Evolutionary conservation across 2,888 invertebrate species (phyloP).

Genomic region (Diloba caeruleocephala): DNA sequence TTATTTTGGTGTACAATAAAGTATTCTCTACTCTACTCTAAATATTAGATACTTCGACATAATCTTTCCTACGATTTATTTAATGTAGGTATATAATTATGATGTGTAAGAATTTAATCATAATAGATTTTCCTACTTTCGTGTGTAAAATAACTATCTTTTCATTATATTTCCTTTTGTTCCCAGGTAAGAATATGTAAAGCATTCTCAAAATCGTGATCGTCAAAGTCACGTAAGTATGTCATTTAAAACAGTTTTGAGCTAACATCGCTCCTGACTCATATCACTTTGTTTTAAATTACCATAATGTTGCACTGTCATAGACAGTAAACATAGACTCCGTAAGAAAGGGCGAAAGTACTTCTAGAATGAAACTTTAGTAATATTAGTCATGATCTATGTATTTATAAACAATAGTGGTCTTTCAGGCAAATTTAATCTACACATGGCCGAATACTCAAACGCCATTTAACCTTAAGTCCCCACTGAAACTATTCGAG

Average conservation of each 20-base stretch:
- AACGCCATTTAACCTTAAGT: too few species aligned
- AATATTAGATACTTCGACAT: background rate
- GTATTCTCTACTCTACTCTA: too few species aligned
- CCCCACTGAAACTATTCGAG: too few species aligned
- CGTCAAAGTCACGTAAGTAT: slow-evolving; percentile 6
- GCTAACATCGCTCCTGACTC: slow-evolving; percentile 6
- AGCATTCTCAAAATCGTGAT: slow-evolving; percentile 36
- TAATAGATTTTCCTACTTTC: background rate
- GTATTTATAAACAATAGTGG: too few species aligned
- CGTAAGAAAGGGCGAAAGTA: too few species aligned
- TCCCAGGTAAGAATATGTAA: slow-evolving; percentile 36
- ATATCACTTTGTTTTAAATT: background rate
- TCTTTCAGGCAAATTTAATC: too few species aligned
- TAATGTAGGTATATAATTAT: background rate
- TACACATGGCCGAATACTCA: too few species aligned
- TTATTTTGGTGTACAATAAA: too few species aligned
- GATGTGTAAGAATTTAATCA: background rate
- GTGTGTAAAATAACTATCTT: slow-evolving; percentile 1
- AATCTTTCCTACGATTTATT: background rate
- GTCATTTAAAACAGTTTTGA: slow-evolving; percentile 23
- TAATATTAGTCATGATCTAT: too few species aligned
- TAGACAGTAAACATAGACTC: too few species aligned
- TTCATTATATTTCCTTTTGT: slow-evolving; percentile 27
- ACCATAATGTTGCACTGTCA: too few species aligned
- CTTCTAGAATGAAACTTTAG: too few species aligned